These are phyloP conservation scores for Hipposideros larvatus DNA, from an alignment of 2,797 vertebrate species.

Conservation along the genomic window DNA sequence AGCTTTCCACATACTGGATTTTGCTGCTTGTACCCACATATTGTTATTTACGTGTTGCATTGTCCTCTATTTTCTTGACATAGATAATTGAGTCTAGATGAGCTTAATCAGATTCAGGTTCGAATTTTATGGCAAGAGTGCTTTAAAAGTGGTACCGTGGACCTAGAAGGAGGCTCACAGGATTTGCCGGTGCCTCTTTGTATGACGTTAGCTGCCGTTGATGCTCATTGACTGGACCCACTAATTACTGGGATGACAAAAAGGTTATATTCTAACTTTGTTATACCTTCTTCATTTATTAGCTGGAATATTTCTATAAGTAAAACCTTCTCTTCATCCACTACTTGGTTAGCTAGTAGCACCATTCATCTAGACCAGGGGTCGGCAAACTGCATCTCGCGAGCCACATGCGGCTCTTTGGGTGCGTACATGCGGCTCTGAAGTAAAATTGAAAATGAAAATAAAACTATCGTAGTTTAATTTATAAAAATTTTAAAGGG, in stretches of 20 bases:
- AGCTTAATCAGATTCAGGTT: neutral
- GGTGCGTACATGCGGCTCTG: too few relatives aligned
- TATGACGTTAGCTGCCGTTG: rapidly evolving
- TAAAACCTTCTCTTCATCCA: neutral
- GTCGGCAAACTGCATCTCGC: too few relatives aligned
- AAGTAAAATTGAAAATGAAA: too few relatives aligned
- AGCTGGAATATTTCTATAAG: neutral
- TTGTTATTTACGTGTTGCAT: neutral
- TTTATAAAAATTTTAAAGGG: too few relatives aligned
- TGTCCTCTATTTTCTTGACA: neutral
- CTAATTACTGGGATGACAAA: neutral
- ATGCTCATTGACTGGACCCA: neutral
- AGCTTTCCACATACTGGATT: neutral
- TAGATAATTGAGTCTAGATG: neutral
- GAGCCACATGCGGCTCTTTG: too few relatives aligned
- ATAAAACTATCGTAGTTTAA: too few relatives aligned
- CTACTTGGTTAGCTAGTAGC: neutral
- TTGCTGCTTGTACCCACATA: too few relatives aligned
- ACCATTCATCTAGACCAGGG: too few relatives aligned
- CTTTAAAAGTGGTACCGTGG: rapidly evolving
- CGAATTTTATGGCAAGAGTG: neutral
- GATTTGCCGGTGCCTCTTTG: neutral
- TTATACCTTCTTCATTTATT: neutral
- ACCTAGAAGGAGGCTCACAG: neutral
- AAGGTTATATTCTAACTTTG: neutral